These are phyloP conservation scores for Oryctes rhinoceros DNA, from an alignment of 1,140 invertebrate genomes.

Conservation along the genomic window DNA sequence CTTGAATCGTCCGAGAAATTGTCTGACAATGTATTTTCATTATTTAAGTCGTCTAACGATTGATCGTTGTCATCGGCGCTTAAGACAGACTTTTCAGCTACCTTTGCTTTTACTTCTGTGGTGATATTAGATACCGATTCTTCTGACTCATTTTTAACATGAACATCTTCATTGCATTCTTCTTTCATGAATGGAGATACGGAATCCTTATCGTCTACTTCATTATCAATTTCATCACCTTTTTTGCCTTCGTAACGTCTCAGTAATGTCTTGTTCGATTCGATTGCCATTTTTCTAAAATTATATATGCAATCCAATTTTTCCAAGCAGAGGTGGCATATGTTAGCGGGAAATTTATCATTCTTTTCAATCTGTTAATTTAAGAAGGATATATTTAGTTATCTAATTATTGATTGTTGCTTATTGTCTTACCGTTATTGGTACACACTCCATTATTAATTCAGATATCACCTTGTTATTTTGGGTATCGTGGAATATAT, in stretches of 20 bases:
- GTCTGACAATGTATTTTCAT: no score
- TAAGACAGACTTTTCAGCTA: not conserved
- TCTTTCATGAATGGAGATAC: not conserved
- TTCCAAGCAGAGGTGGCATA: not conserved
- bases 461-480: slow-evolving; percentile 12
- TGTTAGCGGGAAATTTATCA: not conserved
- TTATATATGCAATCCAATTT: not conserved
- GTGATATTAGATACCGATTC: not conserved
- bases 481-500: not conserved
- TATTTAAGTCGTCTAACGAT: not conserved
- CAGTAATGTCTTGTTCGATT: not conserved
- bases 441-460: not conserved
- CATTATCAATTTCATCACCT: not conserved
- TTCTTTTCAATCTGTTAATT: not conserved
- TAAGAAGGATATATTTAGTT: not conserved
- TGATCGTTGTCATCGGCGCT: not conserved
- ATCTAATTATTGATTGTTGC: not conserved
- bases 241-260: not conserved
- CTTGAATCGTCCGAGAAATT: no score
- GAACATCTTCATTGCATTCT: not conserved
- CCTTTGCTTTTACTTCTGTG: not conserved
- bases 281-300: not conserved
- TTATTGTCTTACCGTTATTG: not conserved
- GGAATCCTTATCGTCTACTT: not conserved
- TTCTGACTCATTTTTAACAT: not conserved